Evolutionary conservation across 2,888 invertebrate genomes (phyloP), one percentile per base, ranked within the genome.

Genomic region (Globia sparganii): DNA sequence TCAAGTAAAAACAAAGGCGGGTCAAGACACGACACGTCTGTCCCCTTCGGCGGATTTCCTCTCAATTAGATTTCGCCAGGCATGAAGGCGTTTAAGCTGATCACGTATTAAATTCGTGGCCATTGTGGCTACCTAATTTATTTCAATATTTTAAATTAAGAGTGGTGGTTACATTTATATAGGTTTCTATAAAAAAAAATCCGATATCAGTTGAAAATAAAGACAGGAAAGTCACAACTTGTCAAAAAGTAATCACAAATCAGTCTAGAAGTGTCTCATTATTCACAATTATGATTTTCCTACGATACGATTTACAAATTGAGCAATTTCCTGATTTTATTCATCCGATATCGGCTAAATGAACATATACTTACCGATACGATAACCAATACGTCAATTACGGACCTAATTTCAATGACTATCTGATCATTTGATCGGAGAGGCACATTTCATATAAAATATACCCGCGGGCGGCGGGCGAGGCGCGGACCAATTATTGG

Each of bases 401-500:
- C 61, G 43, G 3, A 53, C 43, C 46, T 61, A 83, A 74, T 70
- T 62, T 67, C 43, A 72, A 71, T 69, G 18, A n/a, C 43, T 72
- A 78, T 86, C 83, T 69, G 49, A 34, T 15, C 69, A 49, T 86
- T 75, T 66, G 72, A 84, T 83, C 69, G 34, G 69, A 69, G 21
- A 37, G n/a, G 3, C 53, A 66, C 25, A 70, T 81, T 70, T 62
- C 74, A 70, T 78, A 85, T 67, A 73, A 83, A 74, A 77, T 59
- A 70, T 62, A 28, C 61, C 76, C 49, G 61, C n/a, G 43, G 61
- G 73, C 69, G 59, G 58, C 15, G 67, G 49, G 53, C 25, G 67
- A 37, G 62, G 77, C 53, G 73, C 34, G 69, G 34, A 0, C 40
- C 84, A 75, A 72, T 84, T 83, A 84, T 70, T 59, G 53, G 43